Percentiles rank a stretch among this genome's conserved stretches.
phyloP scores from a whole-genome alignment of 2,888 invertebrate species.

The Cinara cedri region DNA sequence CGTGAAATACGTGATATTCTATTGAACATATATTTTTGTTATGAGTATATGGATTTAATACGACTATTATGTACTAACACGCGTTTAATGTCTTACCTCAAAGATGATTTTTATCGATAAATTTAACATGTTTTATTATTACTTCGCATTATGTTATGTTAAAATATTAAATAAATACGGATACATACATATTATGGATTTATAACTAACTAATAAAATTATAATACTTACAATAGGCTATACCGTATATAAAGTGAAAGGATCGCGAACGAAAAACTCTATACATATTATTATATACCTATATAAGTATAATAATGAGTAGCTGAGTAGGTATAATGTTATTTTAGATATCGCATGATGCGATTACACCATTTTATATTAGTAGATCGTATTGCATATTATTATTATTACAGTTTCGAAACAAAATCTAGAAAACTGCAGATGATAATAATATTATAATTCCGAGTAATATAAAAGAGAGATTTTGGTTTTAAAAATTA shows the following conservation, averaged over 20 bases:
- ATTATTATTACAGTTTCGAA: slow-evolving; percentile 14
- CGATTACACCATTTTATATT: slow-evolving; percentile 29
- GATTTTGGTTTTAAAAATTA: no score
- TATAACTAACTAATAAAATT: no score
- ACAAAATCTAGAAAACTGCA: slow-evolving; percentile 9
- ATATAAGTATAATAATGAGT: slow-evolving; percentile 25
- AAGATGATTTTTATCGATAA: background rate
- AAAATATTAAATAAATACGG: background rate
- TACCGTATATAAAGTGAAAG: slow-evolving; percentile 34
- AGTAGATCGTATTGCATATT: slow-evolving; percentile 13
- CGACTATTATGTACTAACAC: no score
- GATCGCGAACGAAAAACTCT: slow-evolving; percentile 29
- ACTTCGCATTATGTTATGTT: background rate
- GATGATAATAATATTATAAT: no score
- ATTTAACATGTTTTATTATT: slow-evolving; percentile 20
- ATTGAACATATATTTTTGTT: no score
- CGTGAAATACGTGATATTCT: no score
- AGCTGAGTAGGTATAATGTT: no score
- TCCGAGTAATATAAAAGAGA: no score
- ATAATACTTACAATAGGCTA: background rate
- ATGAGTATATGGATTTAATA: no score
- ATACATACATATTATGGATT: slow-evolving; percentile 22
- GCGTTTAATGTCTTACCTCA: background rate
- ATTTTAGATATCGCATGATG: background rate
- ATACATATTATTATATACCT: background rate